Conservation (phyloP, 2,113 vertebrate species). For the Nerophis ophidion region DNA sequence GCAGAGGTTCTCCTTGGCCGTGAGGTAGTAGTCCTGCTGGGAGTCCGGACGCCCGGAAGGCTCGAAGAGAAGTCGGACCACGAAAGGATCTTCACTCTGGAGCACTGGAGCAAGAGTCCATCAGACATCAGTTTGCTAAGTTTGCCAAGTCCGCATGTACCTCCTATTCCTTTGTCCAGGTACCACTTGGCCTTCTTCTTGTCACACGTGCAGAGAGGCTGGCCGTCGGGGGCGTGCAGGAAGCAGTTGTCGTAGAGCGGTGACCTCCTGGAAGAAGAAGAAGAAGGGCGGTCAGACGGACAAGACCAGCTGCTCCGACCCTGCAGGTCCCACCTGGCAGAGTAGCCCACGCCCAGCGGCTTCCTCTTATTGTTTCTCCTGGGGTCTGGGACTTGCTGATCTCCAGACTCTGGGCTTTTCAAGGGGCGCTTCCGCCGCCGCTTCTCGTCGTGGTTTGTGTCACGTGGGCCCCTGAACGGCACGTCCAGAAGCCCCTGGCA, state of each 20-base stretch:
- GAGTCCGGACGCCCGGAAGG: constrained; percentile 93
- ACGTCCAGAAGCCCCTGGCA: constrained; percentile 86
- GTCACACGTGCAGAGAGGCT: constrained; percentile 95
- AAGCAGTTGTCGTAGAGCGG: constrained; percentile 98
- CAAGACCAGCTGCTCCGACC: not conserved
- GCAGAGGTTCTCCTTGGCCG: constrained; percentile 92
- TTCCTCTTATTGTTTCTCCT: constrained; percentile 84
- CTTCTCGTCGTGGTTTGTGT: constrained; percentile 58
- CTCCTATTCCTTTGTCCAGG: constrained; percentile 95
- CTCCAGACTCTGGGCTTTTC: constrained; percentile 67
- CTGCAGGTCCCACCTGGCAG: constrained; percentile 80
- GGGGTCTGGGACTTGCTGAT: constrained; percentile 82
- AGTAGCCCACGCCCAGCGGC: constrained; percentile 87
- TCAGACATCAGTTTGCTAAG: not conserved
- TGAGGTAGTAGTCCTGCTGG: constrained; percentile 91
- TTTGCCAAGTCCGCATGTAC: constrained; percentile 46
- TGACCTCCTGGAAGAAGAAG: constrained; percentile 78
- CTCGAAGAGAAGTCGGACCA: constrained; percentile 90
- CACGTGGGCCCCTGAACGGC: constrained; percentile 75
- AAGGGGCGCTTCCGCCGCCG: constrained; percentile 42
- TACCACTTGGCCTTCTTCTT: constrained; percentile 99
- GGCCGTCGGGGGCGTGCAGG: constrained; percentile 91
- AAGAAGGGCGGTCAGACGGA: not conserved
- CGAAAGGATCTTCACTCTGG: constrained; percentile 85
- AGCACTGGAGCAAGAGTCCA: constrained; percentile 71